phyloP scores from a whole-genome alignment of 2,888 invertebrate genomes.

The Diachrysia chrysitis region DNA sequence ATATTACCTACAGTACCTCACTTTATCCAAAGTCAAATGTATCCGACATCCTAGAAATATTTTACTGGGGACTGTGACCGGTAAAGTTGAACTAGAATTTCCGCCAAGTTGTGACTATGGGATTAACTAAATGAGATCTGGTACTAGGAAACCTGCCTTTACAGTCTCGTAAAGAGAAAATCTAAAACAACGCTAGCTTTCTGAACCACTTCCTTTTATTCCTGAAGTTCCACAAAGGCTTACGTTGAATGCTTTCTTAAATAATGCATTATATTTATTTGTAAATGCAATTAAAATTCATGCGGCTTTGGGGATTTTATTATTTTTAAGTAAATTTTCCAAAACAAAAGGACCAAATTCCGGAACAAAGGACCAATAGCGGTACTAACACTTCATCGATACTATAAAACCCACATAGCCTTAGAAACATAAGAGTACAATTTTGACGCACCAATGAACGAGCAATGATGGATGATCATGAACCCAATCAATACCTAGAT shows the following conservation, averaged over 20 bases:
- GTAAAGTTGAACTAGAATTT: constrained; percentile 10
- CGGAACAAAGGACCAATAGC: constrained; percentile 4
- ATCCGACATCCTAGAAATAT: neutral
- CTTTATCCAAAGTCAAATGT: neutral
- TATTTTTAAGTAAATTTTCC: neutral
- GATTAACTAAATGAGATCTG: constrained; percentile 33
- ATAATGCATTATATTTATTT: neutral
- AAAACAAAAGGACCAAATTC: neutral
- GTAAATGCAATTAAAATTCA: neutral
- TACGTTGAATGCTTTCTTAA: neutral
- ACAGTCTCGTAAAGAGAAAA: constrained; percentile 11
- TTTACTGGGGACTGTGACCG: neutral
- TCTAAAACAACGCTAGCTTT: constrained; percentile 7
- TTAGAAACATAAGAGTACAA: constrained; percentile 32
- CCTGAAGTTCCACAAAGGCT: neutral
- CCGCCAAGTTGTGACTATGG: constrained; percentile 13
- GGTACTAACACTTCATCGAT: neutral
- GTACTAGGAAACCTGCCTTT: constrained; percentile 19
- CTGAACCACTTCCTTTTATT: neutral
- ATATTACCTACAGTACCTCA: too few relatives aligned
- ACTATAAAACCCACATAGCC: constrained; percentile 22
- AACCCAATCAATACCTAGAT: constrained; percentile 63
- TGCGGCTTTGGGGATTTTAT: neutral
- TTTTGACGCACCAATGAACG: constrained; percentile 48
- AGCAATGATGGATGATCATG: constrained; percentile 61